Evolutionary conservation across 2,797 vertebrate species (phyloP).

Genomic region (Semotilus atromaculatus): DNA sequence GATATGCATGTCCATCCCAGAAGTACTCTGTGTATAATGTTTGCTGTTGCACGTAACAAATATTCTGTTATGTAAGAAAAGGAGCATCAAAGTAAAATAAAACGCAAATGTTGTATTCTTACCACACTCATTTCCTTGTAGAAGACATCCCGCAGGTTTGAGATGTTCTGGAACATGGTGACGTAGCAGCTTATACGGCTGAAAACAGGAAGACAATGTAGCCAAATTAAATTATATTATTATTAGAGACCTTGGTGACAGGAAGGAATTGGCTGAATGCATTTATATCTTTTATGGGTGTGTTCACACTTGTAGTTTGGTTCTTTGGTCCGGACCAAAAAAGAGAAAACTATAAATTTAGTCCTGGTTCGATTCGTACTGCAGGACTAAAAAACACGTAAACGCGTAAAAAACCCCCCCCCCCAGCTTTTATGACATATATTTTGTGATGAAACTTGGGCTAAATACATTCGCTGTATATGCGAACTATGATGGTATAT

Average conservation of each 20-base stretch:
- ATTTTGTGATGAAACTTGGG: not conserved
- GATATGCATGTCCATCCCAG: not conserved
- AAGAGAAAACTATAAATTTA: not conserved
- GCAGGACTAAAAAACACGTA: too few relatives aligned
- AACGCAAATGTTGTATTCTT: slow-evolving; percentile 54
- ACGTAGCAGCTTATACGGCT: slow-evolving; percentile 94
- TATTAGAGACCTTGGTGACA: not conserved
- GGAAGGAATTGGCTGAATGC: not conserved
- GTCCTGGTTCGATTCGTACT: not conserved
- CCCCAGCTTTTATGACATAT: too few relatives aligned
- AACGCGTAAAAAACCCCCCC: too few relatives aligned
- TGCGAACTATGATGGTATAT: not conserved
- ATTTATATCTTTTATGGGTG: not conserved
- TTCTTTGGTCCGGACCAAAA: not conserved
- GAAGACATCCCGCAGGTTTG: slow-evolving; percentile 93
- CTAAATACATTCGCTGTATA: not conserved
- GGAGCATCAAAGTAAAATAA: not conserved
- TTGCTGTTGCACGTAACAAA: not conserved
- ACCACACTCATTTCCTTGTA: slow-evolving; percentile 98
- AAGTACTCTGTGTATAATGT: not conserved
- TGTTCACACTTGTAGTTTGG: not conserved
- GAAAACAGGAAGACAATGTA: not conserved
- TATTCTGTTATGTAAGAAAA: not conserved
- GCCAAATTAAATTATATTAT: not conserved
- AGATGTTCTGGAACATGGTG: slow-evolving; percentile 93